Evolutionary conservation across 1,140 invertebrate species (phyloP).

Genomic region (Hypothenemus hampei): DNA sequence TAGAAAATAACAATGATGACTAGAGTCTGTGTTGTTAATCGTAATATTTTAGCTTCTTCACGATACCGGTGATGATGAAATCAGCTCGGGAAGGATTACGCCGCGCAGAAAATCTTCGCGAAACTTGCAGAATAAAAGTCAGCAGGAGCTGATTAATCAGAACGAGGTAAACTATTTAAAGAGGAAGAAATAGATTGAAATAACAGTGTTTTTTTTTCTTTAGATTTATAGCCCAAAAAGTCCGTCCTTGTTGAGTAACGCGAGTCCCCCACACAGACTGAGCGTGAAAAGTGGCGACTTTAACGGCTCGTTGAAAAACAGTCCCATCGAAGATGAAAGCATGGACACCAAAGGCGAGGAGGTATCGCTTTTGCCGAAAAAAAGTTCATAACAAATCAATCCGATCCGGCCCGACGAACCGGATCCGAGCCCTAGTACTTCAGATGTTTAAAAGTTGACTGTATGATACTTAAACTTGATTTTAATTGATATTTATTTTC

Average conservation of each 20-base stretch:
- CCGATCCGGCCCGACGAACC: slow-evolving; percentile 14
- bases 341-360: slow-evolving; percentile 35
- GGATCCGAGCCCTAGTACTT: slow-evolving; percentile 21
- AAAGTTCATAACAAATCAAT: slow-evolving; percentile 41
- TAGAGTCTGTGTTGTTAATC: background rate
- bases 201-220: background rate
- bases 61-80: slow-evolving; percentile 35
- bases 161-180: slow-evolving; percentile 8
- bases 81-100: slow-evolving; percentile 31
- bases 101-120: slow-evolving; percentile 35
- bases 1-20: too few relatives aligned
- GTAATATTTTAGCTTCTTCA: slow-evolving; percentile 30
- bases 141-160: slow-evolving; percentile 20
- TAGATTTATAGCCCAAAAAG: slow-evolving; percentile 32
- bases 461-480: too few relatives aligned
- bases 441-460: slow-evolving; percentile 10
- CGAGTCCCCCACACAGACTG: slow-evolving; percentile 34
- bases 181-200: too few relatives aligned
- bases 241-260: slow-evolving; percentile 30
- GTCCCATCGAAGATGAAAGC: slow-evolving; percentile 34
- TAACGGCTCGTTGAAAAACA: slow-evolving; percentile 36
- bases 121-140: slow-evolving; percentile 27
- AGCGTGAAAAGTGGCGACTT: slow-evolving; percentile 30
- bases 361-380: slow-evolving; percentile 37
- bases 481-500: too few relatives aligned